These are phyloP conservation scores for Rhincodon typus DNA, from an alignment of 2,797 vertebrate genomes.

Conservation along the genomic window DNA sequence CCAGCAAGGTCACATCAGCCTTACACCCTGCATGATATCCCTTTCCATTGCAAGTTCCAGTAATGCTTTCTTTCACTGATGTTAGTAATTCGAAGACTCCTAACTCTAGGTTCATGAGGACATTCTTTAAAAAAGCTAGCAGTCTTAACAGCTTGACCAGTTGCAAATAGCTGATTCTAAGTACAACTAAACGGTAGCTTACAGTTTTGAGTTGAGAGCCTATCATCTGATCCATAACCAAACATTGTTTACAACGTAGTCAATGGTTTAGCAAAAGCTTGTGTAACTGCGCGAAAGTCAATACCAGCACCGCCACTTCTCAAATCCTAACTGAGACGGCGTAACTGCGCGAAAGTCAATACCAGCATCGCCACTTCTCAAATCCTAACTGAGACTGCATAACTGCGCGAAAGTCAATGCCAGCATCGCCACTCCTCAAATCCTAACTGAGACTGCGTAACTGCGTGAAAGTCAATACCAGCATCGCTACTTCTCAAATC, in stretches of 20 bases:
- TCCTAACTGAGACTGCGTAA: too few species aligned
- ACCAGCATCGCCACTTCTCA: too few species aligned
- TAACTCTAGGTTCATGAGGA: neutral
- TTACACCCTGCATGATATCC: neutral
- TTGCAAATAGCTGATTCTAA: neutral
- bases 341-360: too few species aligned
- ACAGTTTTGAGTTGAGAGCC: neutral
- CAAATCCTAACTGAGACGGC: neutral
- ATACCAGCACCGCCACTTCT: neutral
- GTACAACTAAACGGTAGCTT: neutral
- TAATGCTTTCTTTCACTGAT: neutral
- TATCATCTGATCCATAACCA: neutral
- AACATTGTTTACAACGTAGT: neutral
- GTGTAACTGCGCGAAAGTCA: neutral
- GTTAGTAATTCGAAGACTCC: neutral
- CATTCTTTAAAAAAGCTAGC: neutral
- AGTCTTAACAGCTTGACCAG: neutral
- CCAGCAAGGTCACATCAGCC: neutral
- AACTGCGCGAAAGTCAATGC: too few species aligned
- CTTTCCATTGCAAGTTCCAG: neutral
- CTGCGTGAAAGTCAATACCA: too few species aligned
- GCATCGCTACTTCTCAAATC: too few species aligned
- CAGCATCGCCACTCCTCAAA: too few species aligned
- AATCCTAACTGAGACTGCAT: too few species aligned
- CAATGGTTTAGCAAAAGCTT: neutral